Percentiles rank a stretch among this genome's conserved stretches.
Evolutionary conservation across 2,888 invertebrate species (phyloP).

Genomic region (Lordiphosa fenestrarum): DNA sequence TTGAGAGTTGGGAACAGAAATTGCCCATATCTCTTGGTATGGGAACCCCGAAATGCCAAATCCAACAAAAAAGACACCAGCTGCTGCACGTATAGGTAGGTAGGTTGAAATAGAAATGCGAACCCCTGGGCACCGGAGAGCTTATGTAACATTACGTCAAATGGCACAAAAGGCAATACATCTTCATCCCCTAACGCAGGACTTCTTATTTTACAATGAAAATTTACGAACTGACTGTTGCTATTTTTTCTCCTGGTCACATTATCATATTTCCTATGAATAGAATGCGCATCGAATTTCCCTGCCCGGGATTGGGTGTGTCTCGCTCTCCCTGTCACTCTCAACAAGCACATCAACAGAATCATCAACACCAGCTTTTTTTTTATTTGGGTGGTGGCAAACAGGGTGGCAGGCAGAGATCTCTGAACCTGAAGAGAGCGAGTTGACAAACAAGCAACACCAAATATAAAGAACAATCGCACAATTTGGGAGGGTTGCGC

Average conservation of each 20-base stretch:
- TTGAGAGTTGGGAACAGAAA: conserved; percentile 47
- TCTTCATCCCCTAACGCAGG: conserved; percentile 73
- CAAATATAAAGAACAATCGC: conserved; percentile 42
- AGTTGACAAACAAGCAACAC: conserved; percentile 80
- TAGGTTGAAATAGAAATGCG: conserved; percentile 60
- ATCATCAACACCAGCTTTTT: conserved; percentile 62
- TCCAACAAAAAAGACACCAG: conserved; percentile 54
- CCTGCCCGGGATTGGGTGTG: conserved; percentile 35
- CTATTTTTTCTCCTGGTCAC: conserved; percentile 49
- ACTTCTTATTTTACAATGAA: conserved; percentile 66
- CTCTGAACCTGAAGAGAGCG: conserved; percentile 15
- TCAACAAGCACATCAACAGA: conserved; percentile 69
- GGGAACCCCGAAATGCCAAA: conserved; percentile 25
- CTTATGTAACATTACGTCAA: conserved; percentile 77
- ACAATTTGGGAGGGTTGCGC: conserved; percentile 50
- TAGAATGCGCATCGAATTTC: conserved; percentile 78
- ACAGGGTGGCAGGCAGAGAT: conserved; percentile 35
- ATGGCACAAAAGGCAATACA: conserved; percentile 77
- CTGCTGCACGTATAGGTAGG: conserved; percentile 50
- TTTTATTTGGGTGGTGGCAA: conserved; percentile 19
- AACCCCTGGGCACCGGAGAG: conserved; percentile 30
- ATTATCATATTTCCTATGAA: conserved; percentile 77
- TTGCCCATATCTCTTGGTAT: conserved; percentile 60
- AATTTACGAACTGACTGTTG: conserved; percentile 75
- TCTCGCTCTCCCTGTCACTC: conserved; percentile 1